Evolutionary conservation across 2,113 vertebrate genomes (phyloP), one percentile per base, ranked within the genome.

Genomic region (Riparia riparia): DNA sequence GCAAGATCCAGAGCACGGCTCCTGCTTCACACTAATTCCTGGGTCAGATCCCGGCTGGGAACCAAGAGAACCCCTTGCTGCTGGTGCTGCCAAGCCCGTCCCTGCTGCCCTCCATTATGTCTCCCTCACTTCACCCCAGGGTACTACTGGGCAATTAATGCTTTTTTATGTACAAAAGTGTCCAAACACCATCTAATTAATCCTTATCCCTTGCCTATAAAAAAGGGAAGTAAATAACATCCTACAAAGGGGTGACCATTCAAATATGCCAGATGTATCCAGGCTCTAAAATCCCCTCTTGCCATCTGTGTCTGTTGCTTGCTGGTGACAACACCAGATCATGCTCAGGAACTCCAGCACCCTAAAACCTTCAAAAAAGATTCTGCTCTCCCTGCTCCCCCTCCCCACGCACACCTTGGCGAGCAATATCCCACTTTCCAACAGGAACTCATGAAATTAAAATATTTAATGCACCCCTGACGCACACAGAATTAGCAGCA

Each of bases 361-460:
- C 39, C 58, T 19, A 39, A 57, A 15, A 44, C 26, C 39, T 64
- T 26, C 16, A 26, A 34, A 42, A 29, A 14, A 2, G 6, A 41
- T 32, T 32, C 47, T 28, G 34, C 32, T 81, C 68, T 15, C 8
- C 17, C 21, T 7, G 78, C 50, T 57, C 39, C 42, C 64, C 51
- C 44, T 89, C 44, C 44, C 37, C 29, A 63, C 0, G 0, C 3
- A 24, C 39, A 3, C 60, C 65, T 39, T 3, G 7, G 42, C 3
- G 1, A 91, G 50, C 4, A 6, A n/a, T 3, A 76, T 1, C 54
- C 37, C 8, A 7, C 73, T 21, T 74, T 86, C 57, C 78, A 57
- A 85, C 7, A 64, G 44, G 61, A 94, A 82, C 50, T 24, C 49
- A 2, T 45, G 84, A 89, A 72, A 87, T 84, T 17, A 57, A 68